Evolutionary conservation across 1,140 invertebrate genomes (phyloP).

Genomic region (Trichonephila clavipes): DNA sequence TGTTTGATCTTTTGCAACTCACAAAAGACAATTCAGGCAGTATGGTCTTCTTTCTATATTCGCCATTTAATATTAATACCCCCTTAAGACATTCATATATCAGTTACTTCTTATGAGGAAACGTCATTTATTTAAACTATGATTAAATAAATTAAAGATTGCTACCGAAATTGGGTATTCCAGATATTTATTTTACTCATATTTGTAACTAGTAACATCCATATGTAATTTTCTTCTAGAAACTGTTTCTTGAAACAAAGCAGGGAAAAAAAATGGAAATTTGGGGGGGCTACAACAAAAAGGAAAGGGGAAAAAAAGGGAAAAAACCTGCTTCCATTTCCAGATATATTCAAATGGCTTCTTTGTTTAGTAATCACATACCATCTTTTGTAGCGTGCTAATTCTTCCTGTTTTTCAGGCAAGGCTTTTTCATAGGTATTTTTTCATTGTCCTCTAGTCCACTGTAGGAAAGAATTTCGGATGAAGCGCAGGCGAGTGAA

Average conservation of each 20-base stretch:
- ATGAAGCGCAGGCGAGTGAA: background rate
- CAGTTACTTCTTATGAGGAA: too few relatives aligned
- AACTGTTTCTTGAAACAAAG: background rate
- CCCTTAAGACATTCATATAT: too few relatives aligned
- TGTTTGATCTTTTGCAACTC: too few relatives aligned
- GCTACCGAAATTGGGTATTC: too few relatives aligned
- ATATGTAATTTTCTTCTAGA: background rate
- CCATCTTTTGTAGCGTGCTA: slow-evolving; percentile 55
- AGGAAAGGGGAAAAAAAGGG: background rate
- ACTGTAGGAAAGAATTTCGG: slow-evolving; percentile 15
- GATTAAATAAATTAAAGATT: too few relatives aligned
- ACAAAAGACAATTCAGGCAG: too few relatives aligned
- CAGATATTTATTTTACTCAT: too few relatives aligned
- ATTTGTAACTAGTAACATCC: background rate
- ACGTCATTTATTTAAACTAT: too few relatives aligned
- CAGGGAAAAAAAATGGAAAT: too few relatives aligned
- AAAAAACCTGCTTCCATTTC: background rate
- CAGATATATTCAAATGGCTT: slow-evolving; percentile 5
- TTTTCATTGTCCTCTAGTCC: slow-evolving; percentile 14
- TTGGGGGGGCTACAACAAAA: background rate
- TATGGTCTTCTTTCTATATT: too few relatives aligned
- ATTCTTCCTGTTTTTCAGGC: slow-evolving; percentile 26
- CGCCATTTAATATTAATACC: too few relatives aligned
- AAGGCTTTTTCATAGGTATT: background rate
- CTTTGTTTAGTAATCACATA: slow-evolving; percentile 36